phyloP scores from a whole-genome alignment of 2,113 vertebrate genomes.

The Catharus fuscescens region DNA sequence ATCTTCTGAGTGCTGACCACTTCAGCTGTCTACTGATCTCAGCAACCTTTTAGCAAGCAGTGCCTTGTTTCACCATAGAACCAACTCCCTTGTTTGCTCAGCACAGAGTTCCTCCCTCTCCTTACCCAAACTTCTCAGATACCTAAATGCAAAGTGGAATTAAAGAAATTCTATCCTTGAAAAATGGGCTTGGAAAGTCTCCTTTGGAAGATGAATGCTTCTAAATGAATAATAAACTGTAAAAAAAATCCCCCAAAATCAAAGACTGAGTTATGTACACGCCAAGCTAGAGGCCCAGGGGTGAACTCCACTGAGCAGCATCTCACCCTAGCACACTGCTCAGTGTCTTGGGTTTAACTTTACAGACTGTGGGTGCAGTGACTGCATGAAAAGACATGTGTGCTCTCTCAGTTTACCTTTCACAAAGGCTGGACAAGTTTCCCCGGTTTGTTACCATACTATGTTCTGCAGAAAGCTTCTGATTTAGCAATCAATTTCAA shows the following conservation, averaged over 20 bases:
- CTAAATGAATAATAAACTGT: not conserved
- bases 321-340: not conserved
- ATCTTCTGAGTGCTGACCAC: not conserved
- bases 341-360: not conserved
- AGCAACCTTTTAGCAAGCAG: not conserved
- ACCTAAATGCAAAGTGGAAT: not conserved
- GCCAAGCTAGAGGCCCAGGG: not conserved
- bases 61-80: not conserved
- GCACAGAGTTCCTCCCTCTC: not conserved
- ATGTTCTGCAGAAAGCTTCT: not conserved
- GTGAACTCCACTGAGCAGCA: not conserved
- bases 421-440: not conserved
- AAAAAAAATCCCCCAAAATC: not conserved
- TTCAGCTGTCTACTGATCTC: not conserved
- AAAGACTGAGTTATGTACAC: not conserved
- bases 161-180: not conserved
- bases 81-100: not conserved
- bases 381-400: not conserved
- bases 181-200: not conserved
- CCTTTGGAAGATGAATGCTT: not conserved
- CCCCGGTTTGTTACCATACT: not conserved
- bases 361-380: not conserved
- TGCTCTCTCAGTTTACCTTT: not conserved
- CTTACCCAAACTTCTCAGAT: not conserved
- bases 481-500: not conserved